phyloP scores from a whole-genome alignment of 30 jellyfish, hydroid and myxozoan genomes.

The Sanderia malayensis region DNA sequence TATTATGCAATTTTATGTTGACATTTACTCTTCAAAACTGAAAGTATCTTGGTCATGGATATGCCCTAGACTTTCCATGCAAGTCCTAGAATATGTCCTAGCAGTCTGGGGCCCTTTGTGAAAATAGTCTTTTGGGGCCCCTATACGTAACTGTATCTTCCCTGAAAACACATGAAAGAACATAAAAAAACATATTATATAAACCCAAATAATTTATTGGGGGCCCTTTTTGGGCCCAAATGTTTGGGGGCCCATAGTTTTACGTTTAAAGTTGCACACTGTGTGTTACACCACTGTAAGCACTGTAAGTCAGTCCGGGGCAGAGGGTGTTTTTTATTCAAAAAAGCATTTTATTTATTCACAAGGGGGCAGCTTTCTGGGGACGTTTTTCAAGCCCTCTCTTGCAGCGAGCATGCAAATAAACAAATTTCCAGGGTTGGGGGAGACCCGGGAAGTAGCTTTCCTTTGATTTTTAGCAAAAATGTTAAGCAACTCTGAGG shows the following conservation, averaged over 20 bases:
- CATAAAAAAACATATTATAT: too few species aligned
- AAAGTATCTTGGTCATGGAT: slow-evolving; percentile 2
- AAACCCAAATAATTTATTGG: too few species aligned
- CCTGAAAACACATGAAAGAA: too few species aligned
- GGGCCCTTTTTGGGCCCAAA: too few species aligned
- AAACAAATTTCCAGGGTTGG: too few species aligned
- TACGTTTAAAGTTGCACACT: not conserved
- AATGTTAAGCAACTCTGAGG: slow-evolving; percentile 3
- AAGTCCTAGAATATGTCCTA: slow-evolving; percentile 1
- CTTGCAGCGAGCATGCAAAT: too few species aligned
- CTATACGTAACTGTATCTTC: too few species aligned
- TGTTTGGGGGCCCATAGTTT: slow-evolving; percentile 3
- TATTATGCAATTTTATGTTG: not conserved
- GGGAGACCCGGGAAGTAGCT: slow-evolving; percentile 2
- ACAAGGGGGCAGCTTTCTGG: slow-evolving; percentile 5
- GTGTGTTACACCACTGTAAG: slow-evolving; percentile 1
- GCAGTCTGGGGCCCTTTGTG: not conserved
- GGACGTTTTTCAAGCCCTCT: not conserved
- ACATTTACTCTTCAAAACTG: not conserved
- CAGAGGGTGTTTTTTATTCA: not conserved
- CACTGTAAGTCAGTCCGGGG: not conserved
- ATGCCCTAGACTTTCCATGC: slow-evolving; percentile 3
- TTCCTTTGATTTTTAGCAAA: not conserved
- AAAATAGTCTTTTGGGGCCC: not conserved
- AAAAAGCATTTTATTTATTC: not conserved